Conservation (phyloP, 37 sponge, comb jelly and placozoan species). For the Ephydatia muelleri region DNA sequence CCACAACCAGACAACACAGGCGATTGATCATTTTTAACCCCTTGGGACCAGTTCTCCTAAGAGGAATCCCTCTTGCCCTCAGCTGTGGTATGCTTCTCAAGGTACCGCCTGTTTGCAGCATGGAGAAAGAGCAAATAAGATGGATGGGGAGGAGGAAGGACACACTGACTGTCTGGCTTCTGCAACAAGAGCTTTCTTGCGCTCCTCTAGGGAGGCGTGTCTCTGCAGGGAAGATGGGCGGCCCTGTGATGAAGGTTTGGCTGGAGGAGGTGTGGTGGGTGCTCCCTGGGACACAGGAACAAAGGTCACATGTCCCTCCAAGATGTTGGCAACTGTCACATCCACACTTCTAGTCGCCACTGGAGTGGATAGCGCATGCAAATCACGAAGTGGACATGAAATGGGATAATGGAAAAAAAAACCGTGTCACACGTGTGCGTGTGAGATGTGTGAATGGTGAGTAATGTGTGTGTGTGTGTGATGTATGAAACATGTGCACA, state of each 20-base stretch:
- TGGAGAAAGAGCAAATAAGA: background rate
- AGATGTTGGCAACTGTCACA: slow-evolving; percentile 64
- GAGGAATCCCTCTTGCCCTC: background rate
- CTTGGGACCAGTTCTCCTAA: no score
- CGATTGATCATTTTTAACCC: background rate
- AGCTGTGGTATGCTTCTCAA: slow-evolving; percentile 37
- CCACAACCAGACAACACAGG: background rate
- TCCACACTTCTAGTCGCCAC: slow-evolving; percentile 73
- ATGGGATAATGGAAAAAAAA: no score
- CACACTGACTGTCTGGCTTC: slow-evolving; percentile 58
- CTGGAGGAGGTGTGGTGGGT: background rate
- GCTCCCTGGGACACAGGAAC: background rate
- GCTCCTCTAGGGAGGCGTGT: slow-evolving; percentile 69
- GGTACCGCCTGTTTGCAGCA: slow-evolving; percentile 32
- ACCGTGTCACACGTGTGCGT: no score
- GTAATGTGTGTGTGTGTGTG: no score
- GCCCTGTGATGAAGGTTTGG: slow-evolving; percentile 5
- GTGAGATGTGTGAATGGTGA: no score
- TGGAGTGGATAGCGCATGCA: slow-evolving; percentile 10
- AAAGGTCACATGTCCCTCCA: slow-evolving; percentile 71
- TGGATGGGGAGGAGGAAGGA: background rate
- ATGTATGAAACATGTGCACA: no score
- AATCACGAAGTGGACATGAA: no score
- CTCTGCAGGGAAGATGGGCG: slow-evolving; percentile 16
- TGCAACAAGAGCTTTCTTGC: slow-evolving; percentile 63